A percentile compares a stretch with the other conserved stretches of the same genome.
These are phyloP conservation scores for Caenorhabditis doughertyi DNA, from an alignment of 2,888 invertebrate species.

Conservation along the genomic window DNA sequence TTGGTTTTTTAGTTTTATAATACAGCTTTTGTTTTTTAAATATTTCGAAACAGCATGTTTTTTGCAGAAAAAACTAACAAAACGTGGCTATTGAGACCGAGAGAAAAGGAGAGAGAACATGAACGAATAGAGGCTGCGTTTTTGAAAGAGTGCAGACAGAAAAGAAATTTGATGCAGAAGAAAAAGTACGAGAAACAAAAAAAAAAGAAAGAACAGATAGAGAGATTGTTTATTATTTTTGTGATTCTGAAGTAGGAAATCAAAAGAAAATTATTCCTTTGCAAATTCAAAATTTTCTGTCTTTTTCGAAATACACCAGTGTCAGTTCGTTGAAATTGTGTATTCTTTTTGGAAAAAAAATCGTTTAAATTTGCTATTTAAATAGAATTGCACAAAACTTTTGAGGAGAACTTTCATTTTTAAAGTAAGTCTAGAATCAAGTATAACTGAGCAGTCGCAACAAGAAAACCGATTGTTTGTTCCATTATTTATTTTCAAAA, in stretches of 20 bases:
- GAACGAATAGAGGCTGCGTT: not conserved
- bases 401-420: not conserved
- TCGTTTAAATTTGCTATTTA: too few species aligned
- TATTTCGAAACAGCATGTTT: constrained; percentile 3
- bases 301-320: too few species aligned
- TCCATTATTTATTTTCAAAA: constrained; percentile 35
- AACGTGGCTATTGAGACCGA: constrained; percentile 15
- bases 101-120: constrained; percentile 14
- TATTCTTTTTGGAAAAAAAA: too few species aligned
- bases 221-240: not conserved
- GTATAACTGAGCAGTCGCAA: not conserved
- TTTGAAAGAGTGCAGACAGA: constrained; percentile 31
- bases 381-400: too few species aligned
- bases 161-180: not conserved
- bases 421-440: constrained; percentile 7
- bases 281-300: too few species aligned
- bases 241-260: too few species aligned
- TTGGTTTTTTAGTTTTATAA: not conserved
- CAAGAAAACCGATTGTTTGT: constrained; percentile 4
- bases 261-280: too few species aligned
- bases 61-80: not conserved
- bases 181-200: not conserved
- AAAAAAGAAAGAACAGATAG: not conserved
- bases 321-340: too few species aligned
- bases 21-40: not conserved